Conservation (phyloP, 1,140 invertebrate genomes). For the Theocolax elegans region DNA sequence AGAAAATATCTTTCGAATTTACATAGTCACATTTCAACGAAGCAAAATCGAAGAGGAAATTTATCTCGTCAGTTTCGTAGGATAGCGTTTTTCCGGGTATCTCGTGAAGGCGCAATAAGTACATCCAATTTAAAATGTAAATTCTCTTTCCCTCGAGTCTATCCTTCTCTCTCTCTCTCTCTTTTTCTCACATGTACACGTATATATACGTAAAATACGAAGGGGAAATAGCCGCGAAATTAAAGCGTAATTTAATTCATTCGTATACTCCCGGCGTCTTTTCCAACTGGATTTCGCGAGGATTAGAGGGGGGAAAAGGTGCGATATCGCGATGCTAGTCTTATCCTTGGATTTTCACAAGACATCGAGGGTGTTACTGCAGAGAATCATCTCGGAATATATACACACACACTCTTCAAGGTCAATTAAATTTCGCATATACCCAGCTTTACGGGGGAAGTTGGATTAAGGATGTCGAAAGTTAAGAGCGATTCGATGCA, state of each 20-base stretch:
- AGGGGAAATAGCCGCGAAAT: constrained; percentile 59
- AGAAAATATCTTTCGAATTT: no score
- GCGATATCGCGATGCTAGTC: background rate
- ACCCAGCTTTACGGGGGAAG: no score
- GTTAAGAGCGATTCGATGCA: background rate
- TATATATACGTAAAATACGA: background rate
- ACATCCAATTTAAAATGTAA: constrained; percentile 63
- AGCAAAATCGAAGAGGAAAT: constrained; percentile 15
- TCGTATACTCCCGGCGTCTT: constrained; percentile 27
- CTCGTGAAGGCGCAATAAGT: constrained; percentile 46
- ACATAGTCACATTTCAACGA: no score
- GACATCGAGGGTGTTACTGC: no score
- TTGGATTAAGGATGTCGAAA: background rate
- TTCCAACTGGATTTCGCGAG: constrained; percentile 32
- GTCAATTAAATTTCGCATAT: background rate
- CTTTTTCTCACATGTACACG: constrained; percentile 45
- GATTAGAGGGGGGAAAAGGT: constrained; percentile 4
- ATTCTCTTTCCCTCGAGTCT: constrained; percentile 56
- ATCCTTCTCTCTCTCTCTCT: no score
- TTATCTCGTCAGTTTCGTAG: constrained; percentile 8
- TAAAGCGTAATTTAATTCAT: constrained; percentile 63
- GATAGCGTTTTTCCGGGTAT: constrained; percentile 17
- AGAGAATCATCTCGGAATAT: constrained; percentile 35
- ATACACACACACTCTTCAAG: constrained; percentile 9
- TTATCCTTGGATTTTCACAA: no score